phyloP scores from a whole-genome alignment of 2,888 invertebrate species.

The Parnassius mnemosyne region DNA sequence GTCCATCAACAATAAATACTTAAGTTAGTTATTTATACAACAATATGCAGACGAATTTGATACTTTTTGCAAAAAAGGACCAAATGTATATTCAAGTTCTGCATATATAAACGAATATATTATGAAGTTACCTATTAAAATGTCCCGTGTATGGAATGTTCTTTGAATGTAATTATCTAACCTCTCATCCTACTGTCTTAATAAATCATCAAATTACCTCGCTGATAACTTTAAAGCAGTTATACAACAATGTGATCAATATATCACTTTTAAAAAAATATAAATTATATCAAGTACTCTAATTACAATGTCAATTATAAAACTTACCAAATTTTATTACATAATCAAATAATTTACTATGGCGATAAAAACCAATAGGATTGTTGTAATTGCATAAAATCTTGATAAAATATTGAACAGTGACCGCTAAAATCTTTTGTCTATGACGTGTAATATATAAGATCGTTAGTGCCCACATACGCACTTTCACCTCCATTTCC shows the following conservation, averaged over 20 bases:
- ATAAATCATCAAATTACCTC: background rate
- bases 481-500: no score
- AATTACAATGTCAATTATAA: no score
- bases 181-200: background rate
- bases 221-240: background rate
- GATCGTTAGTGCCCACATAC: no score
- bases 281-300: no score
- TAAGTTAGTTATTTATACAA: background rate
- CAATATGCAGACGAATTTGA: background rate
- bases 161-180: conserved; percentile 14
- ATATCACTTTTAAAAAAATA: background rate
- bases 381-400: no score
- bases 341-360: no score
- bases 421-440: no score
- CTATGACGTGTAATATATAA: no score
- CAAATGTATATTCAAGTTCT: background rate
- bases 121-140: background rate
- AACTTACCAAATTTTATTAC: no score
- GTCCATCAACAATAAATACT: background rate
- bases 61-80: background rate
- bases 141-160: conserved; percentile 14
- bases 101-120: background rate
- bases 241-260: background rate
- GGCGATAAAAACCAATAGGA: no score
- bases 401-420: no score